Evolutionary conservation across 2,888 invertebrate species (phyloP).

Genomic region (Tholera decimalis): DNA sequence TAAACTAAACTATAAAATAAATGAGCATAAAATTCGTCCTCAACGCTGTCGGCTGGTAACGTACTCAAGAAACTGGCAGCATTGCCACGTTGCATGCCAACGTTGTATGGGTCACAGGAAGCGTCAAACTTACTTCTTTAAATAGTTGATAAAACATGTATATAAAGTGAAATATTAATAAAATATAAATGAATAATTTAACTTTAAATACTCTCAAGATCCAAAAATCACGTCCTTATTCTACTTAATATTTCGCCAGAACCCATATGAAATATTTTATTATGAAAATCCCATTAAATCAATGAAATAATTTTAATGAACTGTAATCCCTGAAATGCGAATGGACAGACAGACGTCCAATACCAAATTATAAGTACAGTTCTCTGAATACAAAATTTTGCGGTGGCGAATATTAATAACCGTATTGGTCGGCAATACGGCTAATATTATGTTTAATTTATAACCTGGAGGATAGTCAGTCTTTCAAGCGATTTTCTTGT

Average conservation of each 20-base stretch:
- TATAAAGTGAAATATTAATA: too few relatives aligned
- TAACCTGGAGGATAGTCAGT: neutral
- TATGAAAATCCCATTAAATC: conserved; percentile 9
- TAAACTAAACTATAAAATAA: too few relatives aligned
- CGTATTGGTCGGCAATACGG: conserved; percentile 6
- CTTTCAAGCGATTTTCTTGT: neutral
- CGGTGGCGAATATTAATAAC: conserved; percentile 22
- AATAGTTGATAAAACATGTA: too few relatives aligned
- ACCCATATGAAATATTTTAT: neutral
- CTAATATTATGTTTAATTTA: neutral
- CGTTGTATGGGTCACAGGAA: too few relatives aligned
- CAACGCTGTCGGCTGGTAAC: too few relatives aligned
- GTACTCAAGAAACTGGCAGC: too few relatives aligned
- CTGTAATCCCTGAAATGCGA: conserved; percentile 4
- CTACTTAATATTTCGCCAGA: neutral
- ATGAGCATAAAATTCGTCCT: too few relatives aligned
- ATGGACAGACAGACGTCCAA: conserved; percentile 3
- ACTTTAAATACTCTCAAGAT: too few relatives aligned
- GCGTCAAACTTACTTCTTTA: too few relatives aligned
- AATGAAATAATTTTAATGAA: conserved; percentile 35
- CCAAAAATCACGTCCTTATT: neutral
- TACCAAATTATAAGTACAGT: conserved; percentile 19
- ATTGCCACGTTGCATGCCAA: too few relatives aligned
- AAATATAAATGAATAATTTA: too few relatives aligned
- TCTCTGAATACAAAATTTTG: conserved; percentile 22